Conservation (phyloP, 2,888 invertebrate genomes). For the Mechanitis messenoides region DNA sequence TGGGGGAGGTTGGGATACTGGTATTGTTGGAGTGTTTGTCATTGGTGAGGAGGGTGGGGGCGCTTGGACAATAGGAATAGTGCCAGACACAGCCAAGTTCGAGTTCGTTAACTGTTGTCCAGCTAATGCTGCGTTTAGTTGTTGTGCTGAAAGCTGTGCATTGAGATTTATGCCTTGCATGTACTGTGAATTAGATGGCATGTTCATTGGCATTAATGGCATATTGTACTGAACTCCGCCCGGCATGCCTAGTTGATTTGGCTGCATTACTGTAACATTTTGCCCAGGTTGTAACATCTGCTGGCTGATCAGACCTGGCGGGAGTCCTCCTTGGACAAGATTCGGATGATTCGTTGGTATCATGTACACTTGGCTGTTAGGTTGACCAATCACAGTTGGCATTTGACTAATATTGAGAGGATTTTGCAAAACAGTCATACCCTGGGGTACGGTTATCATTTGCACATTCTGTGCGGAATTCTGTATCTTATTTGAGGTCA, state of each 20-base stretch:
- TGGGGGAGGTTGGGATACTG: constrained; percentile 50
- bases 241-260: constrained; percentile 62
- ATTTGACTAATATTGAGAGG: constrained; percentile 64
- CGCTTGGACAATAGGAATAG: constrained; percentile 65
- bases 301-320: constrained; percentile 56
- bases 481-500: constrained; percentile 54
- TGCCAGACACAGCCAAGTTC: constrained; percentile 49
- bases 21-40: constrained; percentile 43
- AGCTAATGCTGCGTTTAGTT: constrained; percentile 63
- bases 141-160: constrained; percentile 64
- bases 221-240: constrained; percentile 67
- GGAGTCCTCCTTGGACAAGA: constrained; percentile 53
- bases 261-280: constrained; percentile 69
- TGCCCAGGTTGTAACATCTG: constrained; percentile 63
- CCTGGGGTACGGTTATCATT: constrained; percentile 69
- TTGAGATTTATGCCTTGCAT: constrained; percentile 66
- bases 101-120: constrained; percentile 57
- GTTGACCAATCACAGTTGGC: constrained; percentile 61
- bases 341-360: constrained; percentile 65
- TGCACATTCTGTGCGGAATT: constrained; percentile 63
- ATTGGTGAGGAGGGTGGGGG: constrained; percentile 54
- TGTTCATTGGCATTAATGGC: constrained; percentile 66
- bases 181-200: constrained; percentile 61
- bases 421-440: constrained; percentile 69
- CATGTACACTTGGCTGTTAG: constrained; percentile 69